Conservation (phyloP, 1,140 invertebrate genomes). For the Bombus terrestris region DNA sequence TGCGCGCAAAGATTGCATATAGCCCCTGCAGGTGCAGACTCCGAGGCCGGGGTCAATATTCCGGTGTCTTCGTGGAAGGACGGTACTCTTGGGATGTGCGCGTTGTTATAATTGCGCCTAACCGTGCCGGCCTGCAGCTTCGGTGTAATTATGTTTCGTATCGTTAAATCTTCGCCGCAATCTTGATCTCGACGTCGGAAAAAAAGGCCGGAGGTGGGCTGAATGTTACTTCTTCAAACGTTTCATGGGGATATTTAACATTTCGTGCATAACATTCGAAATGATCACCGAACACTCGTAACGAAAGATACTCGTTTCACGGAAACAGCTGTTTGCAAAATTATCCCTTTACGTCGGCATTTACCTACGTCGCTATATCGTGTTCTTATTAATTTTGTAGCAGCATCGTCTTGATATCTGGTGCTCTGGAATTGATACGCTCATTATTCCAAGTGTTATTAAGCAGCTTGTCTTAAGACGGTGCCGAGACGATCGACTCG, state of each 20-base stretch:
- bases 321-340: background rate
- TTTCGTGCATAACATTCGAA: background rate
- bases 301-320: background rate
- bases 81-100: constrained; percentile 26
- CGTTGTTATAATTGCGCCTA: constrained; percentile 53
- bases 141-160: constrained; percentile 46
- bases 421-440: background rate
- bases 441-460: background rate
- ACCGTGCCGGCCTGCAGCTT: background rate
- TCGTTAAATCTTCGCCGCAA: constrained; percentile 34
- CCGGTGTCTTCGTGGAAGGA: constrained; percentile 54
- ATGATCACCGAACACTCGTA: background rate
- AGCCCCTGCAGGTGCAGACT: constrained; percentile 52
- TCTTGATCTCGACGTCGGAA: background rate
- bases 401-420: background rate
- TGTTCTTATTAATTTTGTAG: background rate
- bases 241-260: background rate
- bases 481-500: background rate
- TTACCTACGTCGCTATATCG: background rate
- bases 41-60: constrained; percentile 49
- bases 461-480: background rate
- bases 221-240: background rate
- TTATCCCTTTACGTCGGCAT: background rate
- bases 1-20: constrained; percentile 52
- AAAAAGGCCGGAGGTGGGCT: background rate